Conservation (phyloP, 2,797 vertebrate species). For the Spinibarbus caldwelli region DNA sequence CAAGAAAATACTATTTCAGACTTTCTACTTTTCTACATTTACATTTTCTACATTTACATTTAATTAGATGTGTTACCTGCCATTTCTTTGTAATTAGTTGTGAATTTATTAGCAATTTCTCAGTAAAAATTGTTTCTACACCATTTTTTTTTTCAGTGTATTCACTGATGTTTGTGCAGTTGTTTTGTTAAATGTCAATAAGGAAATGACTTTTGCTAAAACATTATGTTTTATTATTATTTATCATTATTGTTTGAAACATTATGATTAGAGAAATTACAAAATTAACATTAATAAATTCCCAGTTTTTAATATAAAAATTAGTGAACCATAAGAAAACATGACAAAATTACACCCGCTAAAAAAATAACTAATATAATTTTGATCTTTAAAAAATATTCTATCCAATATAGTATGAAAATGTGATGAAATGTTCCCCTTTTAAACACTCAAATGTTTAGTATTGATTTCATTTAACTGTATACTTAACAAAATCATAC, state of each 20-base stretch:
- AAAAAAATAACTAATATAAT: neutral
- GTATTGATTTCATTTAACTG: neutral
- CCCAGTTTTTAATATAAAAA: neutral
- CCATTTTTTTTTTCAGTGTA: neutral
- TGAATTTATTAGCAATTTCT: neutral
- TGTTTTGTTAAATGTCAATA: too few species aligned
- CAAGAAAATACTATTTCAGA: too few species aligned
- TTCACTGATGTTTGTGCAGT: too few species aligned
- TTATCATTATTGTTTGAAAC: neutral
- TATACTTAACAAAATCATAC: neutral
- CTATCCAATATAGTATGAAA: neutral
- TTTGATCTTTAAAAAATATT: neutral
- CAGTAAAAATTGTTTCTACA: neutral
- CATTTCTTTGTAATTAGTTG: neutral
- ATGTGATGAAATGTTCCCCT: neutral
- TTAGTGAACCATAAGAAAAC: neutral
- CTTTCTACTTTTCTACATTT: too few species aligned
- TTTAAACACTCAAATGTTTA: neutral
- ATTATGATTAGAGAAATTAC: too few species aligned
- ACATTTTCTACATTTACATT: too few species aligned
- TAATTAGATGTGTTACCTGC: too few species aligned
- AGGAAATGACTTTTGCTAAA: too few species aligned
- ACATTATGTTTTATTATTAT: too few species aligned
- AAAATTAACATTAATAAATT: neutral
- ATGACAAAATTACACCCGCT: neutral